Evolutionary conservation across 2,888 invertebrate species (phyloP).

Genomic region (Sarcophaga caerulescens): DNA sequence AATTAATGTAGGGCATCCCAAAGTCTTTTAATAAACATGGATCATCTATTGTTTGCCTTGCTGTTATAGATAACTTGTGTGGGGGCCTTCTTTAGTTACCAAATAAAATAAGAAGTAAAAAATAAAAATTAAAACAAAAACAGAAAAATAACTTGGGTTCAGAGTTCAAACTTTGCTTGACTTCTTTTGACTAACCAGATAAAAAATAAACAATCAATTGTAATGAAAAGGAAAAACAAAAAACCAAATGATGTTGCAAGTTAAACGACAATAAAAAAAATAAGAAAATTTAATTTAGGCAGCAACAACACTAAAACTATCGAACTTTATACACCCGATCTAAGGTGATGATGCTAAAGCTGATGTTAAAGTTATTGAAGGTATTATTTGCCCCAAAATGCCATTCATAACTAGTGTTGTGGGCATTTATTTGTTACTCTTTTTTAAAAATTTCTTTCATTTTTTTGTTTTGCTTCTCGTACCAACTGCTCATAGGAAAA

Average conservation of each 20-base stretch:
- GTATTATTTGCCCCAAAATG: slow-evolving; percentile 28
- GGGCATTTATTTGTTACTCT: neutral
- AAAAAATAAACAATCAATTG: neutral
- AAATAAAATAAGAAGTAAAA: neutral
- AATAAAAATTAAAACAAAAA: slow-evolving; percentile 18
- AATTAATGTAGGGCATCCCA: too few species aligned
- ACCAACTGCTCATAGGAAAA: slow-evolving; percentile 28
- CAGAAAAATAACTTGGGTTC: slow-evolving; percentile 51
- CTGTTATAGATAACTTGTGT: slow-evolving; percentile 36
- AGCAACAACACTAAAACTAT: slow-evolving; percentile 10
- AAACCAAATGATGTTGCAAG: slow-evolving; percentile 47
- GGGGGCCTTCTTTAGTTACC: slow-evolving; percentile 39
- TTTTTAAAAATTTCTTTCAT: neutral
- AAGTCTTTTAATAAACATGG: too few species aligned
- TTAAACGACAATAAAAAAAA: neutral
- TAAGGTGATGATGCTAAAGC: slow-evolving; percentile 17
- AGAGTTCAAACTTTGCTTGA: slow-evolving; percentile 66
- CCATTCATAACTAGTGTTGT: slow-evolving; percentile 38
- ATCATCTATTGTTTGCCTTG: too few species aligned
- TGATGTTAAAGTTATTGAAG: neutral
- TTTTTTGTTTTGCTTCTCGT: neutral
- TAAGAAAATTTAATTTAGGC: slow-evolving; percentile 5
- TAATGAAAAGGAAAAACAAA: neutral
- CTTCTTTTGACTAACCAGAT: slow-evolving; percentile 49
- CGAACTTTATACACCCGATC: slow-evolving; percentile 33